A percentile compares a stretch with the other conserved stretches of the same genome.
Conservation (phyloP, 2,113 vertebrate genomes). For the Poicephalus gulielmi region DNA sequence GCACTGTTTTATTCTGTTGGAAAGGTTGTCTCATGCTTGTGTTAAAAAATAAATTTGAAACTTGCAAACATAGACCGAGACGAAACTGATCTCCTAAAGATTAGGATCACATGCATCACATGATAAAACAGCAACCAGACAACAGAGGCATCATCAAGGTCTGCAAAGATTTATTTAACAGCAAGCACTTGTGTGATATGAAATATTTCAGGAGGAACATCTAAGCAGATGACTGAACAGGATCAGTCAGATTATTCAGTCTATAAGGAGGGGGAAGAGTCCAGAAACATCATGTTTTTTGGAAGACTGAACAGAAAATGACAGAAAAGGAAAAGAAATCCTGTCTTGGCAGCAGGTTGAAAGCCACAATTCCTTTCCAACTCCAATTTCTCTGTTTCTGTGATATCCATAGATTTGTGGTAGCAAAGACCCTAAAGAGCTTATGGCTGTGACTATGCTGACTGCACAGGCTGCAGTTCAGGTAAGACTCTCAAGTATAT, state of each 20-base stretch:
- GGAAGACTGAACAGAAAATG: background rate
- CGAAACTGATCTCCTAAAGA: background rate
- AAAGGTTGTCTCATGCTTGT: background rate
- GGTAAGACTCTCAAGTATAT: background rate
- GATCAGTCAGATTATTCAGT: background rate
- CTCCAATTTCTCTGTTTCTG: background rate
- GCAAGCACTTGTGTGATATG: background rate
- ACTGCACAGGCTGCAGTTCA: background rate
- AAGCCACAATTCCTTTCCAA: background rate
- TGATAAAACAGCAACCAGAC: background rate
- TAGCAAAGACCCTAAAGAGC: background rate
- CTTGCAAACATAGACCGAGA: background rate
- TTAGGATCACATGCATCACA: background rate
- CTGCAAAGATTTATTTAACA: background rate
- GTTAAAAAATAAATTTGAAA: background rate
- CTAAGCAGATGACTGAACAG: background rate
- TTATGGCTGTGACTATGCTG: background rate
- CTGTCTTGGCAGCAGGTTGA: background rate
- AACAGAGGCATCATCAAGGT: background rate
- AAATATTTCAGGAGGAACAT: background rate
- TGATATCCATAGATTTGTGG: background rate
- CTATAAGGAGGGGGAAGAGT: background rate
- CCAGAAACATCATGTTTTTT: background rate
- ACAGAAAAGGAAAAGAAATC: background rate
- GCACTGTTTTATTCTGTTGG: background rate